Evolutionary conservation across 2,888 invertebrate species (phyloP), one percentile per base, ranked within the genome.

Genomic region (Tiphia femorata): DNA sequence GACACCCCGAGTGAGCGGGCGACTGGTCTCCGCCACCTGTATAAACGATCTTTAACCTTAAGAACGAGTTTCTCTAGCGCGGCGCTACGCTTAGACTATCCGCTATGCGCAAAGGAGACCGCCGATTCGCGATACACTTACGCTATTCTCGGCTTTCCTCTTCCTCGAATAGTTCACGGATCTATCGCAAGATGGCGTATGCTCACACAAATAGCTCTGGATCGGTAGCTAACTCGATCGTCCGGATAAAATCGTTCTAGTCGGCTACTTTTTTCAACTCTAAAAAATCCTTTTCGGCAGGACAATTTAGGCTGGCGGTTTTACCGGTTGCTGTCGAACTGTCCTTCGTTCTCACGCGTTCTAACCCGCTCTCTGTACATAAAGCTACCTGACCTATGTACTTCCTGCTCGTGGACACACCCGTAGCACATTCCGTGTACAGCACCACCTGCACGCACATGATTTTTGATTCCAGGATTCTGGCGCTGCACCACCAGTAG

Each of bases 381-480:
- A n/a, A 12, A 2, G 12, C 12, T 6, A 2, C 12, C 33, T 14
- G 6, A 5, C 25, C 8, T 25, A 5, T 6, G 33, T 3, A 14
- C 12, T 7, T 3, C 12, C 10, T 5, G 12, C 33, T n/a, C 33
- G 14, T 14, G 33, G 12, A 33, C 33, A 7, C 12, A 3, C 33
- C 33, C 42, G 27, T 27, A 27, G 42, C 42, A 43, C 42, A 37
- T 25, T 56, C 21, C 21, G 23, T 70, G 70, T 70, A 70, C 40
- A 70, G 70, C 70, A 70, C 70, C 48, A n/a, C 16, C 57, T 47
- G 70, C 71, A 68, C 68, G 64, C 71, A 64, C 60, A 41, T 58
- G 61, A 66, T 70, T 80, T 80, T 56, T 81, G 78, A 72, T 83
- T 80, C 47, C 81, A 83, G 83, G 76, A 74, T 59, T 67, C 65